Evolutionary conservation across 1,140 invertebrate species (phyloP), one percentile per base, ranked within the genome.

Genomic region (Anastatus disparis): DNA sequence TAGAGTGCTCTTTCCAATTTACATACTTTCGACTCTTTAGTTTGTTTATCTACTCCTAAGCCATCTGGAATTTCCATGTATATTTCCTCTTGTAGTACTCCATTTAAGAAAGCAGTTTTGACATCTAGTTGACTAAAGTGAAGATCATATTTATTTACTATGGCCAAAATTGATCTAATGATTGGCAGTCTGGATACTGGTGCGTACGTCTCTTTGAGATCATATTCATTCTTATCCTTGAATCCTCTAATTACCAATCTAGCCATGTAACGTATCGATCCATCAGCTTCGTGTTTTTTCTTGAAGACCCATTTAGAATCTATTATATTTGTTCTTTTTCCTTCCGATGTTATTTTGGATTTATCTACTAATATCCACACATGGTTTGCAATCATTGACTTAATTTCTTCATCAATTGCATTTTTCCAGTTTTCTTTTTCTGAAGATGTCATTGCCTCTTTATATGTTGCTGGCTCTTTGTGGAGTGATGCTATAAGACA

Each of bases 51-150:
- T 12, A 40, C 9, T n/a, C 69, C 29, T 46, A 73, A 66, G 22
- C 74, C 78, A 8, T 78, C 68, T 9, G 82, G 82, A 56, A n/a
- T n/a, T 64, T 78, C 74, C 82, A 87, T 86, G 58, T 80, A 86
- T 4, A 87, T 81, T n/a, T 86, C 79, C 71, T 80, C 79, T 38
- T 84, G 59, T 7, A 85, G 22, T 20, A 61, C 52, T 9, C 79
- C 77, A 48, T 82, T 71, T 0, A 84, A 62, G 66, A 80, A 85
- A 2, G 81, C 81, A 10, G 79, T 83, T 40, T 74, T 77, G 0
- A 84, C 77, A 66, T 84, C 84, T 13, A 80, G 62, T 67, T 85
- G 81, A 22, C 63, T 22, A 9, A 82, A 65, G 4, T 77, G 13
- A 22, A 76, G 64, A 38, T 76, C 69, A n/a, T 70, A 48, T 20